phyloP scores from a whole-genome alignment of 2,113 vertebrate species.

The Gnathonemus longibarbis region DNA sequence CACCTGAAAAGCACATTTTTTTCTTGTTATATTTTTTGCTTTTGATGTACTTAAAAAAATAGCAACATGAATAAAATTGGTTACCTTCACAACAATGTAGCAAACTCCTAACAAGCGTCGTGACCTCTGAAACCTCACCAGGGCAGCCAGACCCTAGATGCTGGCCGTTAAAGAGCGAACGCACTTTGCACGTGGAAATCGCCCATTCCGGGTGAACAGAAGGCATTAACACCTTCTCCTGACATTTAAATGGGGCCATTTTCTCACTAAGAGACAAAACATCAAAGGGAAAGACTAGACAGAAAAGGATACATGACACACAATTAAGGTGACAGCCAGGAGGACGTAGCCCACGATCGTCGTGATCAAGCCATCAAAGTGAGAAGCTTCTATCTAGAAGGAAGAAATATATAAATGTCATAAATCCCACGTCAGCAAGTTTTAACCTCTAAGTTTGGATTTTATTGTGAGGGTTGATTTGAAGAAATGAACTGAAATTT shows the following conservation, averaged over 20 bases:
- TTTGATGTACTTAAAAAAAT: background rate
- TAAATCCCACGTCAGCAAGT: background rate
- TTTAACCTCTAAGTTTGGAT: background rate
- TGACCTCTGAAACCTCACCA: slow-evolving; percentile 86
- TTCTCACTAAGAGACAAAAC: background rate
- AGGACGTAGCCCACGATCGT: slow-evolving; percentile 91
- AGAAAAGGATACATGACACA: slow-evolving; percentile 90
- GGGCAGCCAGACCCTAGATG: slow-evolving; percentile 76
- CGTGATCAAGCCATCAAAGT: slow-evolving; percentile 91
- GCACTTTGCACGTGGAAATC: background rate
- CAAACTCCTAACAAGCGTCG: slow-evolving; percentile 87
- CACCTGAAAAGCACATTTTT: slow-evolving; percentile 59
- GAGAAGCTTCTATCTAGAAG: slow-evolving; percentile 82
- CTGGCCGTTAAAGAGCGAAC: slow-evolving; percentile 57
- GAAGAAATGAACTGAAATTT: background rate
- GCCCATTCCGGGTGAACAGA: background rate
- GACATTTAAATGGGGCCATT: background rate
- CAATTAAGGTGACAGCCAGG: slow-evolving; percentile 80
- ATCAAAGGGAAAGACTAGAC: background rate
- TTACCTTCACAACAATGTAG: slow-evolving; percentile 97
- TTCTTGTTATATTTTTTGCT: background rate
- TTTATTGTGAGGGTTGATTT: background rate
- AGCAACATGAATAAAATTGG: background rate
- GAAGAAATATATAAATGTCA: background rate
- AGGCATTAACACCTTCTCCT: background rate